Base-by-base conservation (phyloP, 2,888 invertebrate species). In the Drosophila pegasa region DNA sequence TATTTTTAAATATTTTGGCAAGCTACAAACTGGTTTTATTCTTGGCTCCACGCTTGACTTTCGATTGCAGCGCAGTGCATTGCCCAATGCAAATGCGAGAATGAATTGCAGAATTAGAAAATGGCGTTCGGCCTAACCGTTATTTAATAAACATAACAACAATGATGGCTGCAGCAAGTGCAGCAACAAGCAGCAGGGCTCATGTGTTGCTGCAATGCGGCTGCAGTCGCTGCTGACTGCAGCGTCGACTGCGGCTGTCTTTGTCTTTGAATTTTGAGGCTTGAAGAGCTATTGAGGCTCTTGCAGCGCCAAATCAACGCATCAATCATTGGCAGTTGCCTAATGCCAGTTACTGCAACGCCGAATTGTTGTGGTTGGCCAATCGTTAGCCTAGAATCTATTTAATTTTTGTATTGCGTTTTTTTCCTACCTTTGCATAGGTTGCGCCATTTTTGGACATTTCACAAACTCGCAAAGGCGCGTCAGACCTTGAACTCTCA, bases 91-190 rank as follows among this genome's bases (percentile, higher is more conserved):
- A 66, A 76, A 78, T 85, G 54, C 55, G 69, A 74, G 85, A 87
- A 84, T 84, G 84, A 84, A 69, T 84, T 88, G 84, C 87, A 84
- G 72, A 80, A 88, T 80, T 54, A 41, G 47, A 71, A 80, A 85
- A 85, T 87, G 72, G 59, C 87, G 81, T 69, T 88, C 79, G 83
- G 50, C 55, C 75, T 87, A 84, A 84, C 85, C 81, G 88, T 87
- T 88, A 84, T 85, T 87, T 84, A 84, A 88, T 80, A 88, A 84
- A 74, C 83, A 78, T 52, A 84, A 73, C 61, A 75, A 66, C 77
- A 70, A 62, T 69, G 63, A 74, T 74, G 55, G 61, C 77, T 54
- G 50, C 73, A 45, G 63, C 79, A 77, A 71, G 76, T 71, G 66
- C 79, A 71, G 25, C 64, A 48, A 25, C 35, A 40, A 14, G n/a